These are phyloP conservation scores for Syngnathoides biaculeatus DNA, from an alignment of 2,113 vertebrate genomes.

Conservation along the genomic window DNA sequence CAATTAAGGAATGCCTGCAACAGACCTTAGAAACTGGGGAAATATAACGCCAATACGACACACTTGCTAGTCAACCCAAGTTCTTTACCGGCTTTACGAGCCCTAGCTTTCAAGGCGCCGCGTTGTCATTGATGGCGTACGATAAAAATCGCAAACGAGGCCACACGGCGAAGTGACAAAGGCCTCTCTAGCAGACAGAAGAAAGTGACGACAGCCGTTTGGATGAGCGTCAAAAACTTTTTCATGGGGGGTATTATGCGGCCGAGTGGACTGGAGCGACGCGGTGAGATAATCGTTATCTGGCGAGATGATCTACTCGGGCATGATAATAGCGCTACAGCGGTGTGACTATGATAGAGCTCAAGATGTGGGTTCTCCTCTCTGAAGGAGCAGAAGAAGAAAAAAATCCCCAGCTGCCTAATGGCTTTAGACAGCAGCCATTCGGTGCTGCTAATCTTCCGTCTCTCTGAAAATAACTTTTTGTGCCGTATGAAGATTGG, in stretches of 20 bases:
- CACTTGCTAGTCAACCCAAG: neutral
- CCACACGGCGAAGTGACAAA: constrained; percentile 48
- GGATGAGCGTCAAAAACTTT: constrained; percentile 63
- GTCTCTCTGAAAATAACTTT: constrained; percentile 78
- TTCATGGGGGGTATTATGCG: constrained; percentile 67
- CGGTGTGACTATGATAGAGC: constrained; percentile 70
- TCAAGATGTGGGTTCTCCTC: constrained; percentile 63
- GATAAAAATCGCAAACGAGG: constrained; percentile 37
- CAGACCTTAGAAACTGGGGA: neutral
- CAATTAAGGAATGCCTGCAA: neutral
- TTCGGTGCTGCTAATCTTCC: constrained; percentile 74
- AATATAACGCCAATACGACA: neutral
- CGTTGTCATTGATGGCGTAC: constrained; percentile 28
- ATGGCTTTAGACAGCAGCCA: constrained; percentile 77
- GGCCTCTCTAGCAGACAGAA: constrained; percentile 43
- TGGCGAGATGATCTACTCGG: constrained; percentile 71
- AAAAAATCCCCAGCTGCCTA: constrained; percentile 67
- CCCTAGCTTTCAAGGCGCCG: constrained; percentile 19
- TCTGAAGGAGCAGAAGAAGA: constrained; percentile 41
- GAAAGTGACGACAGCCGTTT: constrained; percentile 55
- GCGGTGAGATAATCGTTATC: constrained; percentile 74
- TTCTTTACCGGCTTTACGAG: constrained; percentile 1
- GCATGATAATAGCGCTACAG: constrained; percentile 71
- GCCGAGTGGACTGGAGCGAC: constrained; percentile 62
- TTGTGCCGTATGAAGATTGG: constrained; percentile 79